Conservation (phyloP, 2,113 vertebrate genomes). For the Nerophis lumbriciformis region DNA sequence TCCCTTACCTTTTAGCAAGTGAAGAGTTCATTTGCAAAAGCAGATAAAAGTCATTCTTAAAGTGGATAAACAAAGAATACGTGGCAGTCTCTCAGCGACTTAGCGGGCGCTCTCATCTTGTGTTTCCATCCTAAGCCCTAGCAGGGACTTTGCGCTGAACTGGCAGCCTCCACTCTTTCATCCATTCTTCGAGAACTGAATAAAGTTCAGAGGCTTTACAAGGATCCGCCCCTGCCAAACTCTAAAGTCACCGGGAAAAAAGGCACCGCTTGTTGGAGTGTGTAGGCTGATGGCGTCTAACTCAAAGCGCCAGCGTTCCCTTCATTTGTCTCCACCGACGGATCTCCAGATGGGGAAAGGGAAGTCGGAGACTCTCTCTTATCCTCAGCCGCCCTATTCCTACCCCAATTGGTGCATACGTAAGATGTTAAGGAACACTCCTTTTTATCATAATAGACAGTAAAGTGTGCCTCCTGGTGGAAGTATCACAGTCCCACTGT, state of each 20-base stretch:
- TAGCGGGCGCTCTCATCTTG: conserved; percentile 50
- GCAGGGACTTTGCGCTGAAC: conserved; percentile 43
- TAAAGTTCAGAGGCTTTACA: conserved; percentile 68
- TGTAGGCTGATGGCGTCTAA: conserved; percentile 15
- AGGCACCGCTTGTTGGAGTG: not conserved
- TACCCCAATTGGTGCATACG: not conserved
- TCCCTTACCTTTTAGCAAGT: not conserved
- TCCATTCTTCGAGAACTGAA: conserved; percentile 53
- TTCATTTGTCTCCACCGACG: conserved; percentile 17
- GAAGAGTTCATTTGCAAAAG: conserved; percentile 6
- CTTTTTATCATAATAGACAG: not conserved
- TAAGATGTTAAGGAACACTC: not conserved
- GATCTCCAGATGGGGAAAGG: not conserved
- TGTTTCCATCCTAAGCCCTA: conserved; percentile 47
- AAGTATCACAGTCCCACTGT: not conserved
- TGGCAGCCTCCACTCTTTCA: conserved; percentile 49
- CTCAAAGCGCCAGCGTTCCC: conserved; percentile 13
- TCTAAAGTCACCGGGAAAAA: conserved; percentile 7
- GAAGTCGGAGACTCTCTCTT: not conserved
- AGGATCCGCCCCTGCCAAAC: conserved; percentile 49
- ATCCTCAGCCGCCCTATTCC: not conserved
- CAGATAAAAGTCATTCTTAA: conserved; percentile 1
- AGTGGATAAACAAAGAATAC: conserved; percentile 12
- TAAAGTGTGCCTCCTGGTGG: not conserved
- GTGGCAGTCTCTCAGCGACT: conserved; percentile 54